A percentile compares a stretch with the other conserved stretches of the same genome.
These are phyloP conservation scores for Hydropsyche tenuis DNA, from an alignment of 1,140 invertebrate species.

Conservation along the genomic window DNA sequence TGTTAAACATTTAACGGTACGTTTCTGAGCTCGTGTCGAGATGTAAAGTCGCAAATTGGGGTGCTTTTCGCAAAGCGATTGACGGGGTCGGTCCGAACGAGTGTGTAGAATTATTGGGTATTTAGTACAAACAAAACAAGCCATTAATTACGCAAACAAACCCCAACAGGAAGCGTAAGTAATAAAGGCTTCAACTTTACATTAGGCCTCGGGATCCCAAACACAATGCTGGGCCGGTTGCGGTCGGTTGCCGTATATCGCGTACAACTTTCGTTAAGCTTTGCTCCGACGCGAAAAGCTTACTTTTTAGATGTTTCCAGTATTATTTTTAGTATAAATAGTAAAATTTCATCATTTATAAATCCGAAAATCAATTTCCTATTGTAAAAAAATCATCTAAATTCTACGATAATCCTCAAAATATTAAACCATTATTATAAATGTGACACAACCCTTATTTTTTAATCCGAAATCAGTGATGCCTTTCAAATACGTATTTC, in stretches of 20 bases:
- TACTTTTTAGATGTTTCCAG: too few species aligned
- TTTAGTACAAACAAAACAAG: constrained; percentile 50
- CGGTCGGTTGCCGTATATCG: constrained; percentile 28
- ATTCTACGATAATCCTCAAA: too few species aligned
- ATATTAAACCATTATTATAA: too few species aligned
- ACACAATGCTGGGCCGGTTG: constrained; percentile 25
- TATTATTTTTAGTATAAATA: too few species aligned
- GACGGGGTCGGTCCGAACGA: constrained; percentile 8
- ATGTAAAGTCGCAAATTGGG: background rate
- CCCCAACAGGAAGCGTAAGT: constrained; percentile 47
- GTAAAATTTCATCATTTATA: too few species aligned
- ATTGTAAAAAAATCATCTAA: too few species aligned
- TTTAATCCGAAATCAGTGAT: too few species aligned
- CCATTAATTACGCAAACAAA: constrained; percentile 51
- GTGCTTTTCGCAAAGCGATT: background rate
- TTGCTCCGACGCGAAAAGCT: constrained; percentile 4
- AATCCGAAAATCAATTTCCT: too few species aligned
- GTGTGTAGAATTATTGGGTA: constrained; percentile 49
- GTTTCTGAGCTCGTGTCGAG: too few species aligned
- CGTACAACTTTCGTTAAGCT: background rate
- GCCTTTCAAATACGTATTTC: too few species aligned
- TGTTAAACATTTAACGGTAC: too few species aligned
- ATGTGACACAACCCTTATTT: too few species aligned
- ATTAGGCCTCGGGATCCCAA: constrained; percentile 42
- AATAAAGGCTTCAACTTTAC: constrained; percentile 50